A percentile compares a stretch with the other conserved stretches of the same genome.
Conservation (phyloP, 2,888 invertebrate genomes). For the Lacanobia oleracea region DNA sequence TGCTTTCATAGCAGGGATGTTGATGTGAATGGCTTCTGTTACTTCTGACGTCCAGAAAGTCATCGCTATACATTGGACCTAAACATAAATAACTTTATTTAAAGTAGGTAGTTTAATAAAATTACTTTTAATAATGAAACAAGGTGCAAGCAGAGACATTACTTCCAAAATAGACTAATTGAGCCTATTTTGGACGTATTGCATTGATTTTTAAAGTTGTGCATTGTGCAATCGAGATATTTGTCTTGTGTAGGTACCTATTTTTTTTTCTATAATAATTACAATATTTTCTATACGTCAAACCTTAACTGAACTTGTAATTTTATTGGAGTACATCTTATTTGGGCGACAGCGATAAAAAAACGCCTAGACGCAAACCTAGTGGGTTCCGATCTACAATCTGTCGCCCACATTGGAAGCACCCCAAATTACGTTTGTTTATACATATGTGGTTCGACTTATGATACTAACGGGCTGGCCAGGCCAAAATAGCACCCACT, state of each 20-base stretch:
- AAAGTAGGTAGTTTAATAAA: neutral
- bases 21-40: slow-evolving; percentile 93
- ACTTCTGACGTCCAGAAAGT: slow-evolving; percentile 98
- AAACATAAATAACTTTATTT: slow-evolving; percentile 57
- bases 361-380: no score
- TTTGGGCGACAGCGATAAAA: neutral
- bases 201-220: neutral
- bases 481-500: slow-evolving; percentile 98
- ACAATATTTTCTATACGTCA: no score
- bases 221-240: no score
- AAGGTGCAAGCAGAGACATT: neutral
- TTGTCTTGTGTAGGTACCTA: no score
- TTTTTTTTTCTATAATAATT: no score
- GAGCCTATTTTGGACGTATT: no score
- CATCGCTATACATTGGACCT: slow-evolving; percentile 95
- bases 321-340: neutral
- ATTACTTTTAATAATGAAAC: neutral
- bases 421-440: slow-evolving; percentile 5
- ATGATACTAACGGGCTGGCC: slow-evolving; percentile 93
- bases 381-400: neutral
- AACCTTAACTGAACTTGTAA: no score
- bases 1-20: slow-evolving; percentile 88
- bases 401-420: neutral
- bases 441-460: no score
- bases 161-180: neutral